Conservation (phyloP, 2,797 vertebrate species). For the Coendou prehensilis region DNA sequence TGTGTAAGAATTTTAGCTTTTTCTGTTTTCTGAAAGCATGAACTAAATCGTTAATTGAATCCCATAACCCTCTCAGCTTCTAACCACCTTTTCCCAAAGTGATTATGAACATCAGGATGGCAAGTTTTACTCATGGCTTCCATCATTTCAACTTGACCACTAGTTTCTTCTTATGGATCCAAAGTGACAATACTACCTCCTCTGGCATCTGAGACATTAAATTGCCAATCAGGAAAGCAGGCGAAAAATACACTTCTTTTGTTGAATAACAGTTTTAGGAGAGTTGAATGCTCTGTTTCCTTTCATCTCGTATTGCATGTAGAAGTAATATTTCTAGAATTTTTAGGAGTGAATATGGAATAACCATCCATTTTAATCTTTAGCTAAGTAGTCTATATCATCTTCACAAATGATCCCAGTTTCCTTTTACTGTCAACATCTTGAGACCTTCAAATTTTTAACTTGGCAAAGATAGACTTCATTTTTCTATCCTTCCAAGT, state of each 20-base stretch:
- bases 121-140: not conserved
- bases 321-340: not conserved
- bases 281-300: not conserved
- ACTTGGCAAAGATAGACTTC: not conserved
- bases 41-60: not conserved
- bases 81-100: not conserved
- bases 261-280: constrained; percentile 11
- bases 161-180: not conserved
- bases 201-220: constrained; percentile 29
- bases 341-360: not conserved
- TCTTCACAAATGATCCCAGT: not conserved
- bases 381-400: not conserved
- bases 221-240: not conserved
- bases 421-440: constrained; percentile 6
- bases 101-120: not conserved
- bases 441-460: constrained; percentile 16
- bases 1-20: not conserved
- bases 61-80: not conserved
- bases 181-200: not conserved
- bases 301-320: not conserved
- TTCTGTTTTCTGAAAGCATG: constrained; percentile 16
- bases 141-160: not conserved
- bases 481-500: constrained; percentile 11
- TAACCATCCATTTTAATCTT: constrained; percentile 21
- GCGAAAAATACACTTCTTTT: constrained; percentile 1